Percentiles rank a stretch among this genome's conserved stretches.
These are phyloP conservation scores for Vombatus ursinus DNA, from an alignment of 2,113 vertebrate species.

Conservation along the genomic window DNA sequence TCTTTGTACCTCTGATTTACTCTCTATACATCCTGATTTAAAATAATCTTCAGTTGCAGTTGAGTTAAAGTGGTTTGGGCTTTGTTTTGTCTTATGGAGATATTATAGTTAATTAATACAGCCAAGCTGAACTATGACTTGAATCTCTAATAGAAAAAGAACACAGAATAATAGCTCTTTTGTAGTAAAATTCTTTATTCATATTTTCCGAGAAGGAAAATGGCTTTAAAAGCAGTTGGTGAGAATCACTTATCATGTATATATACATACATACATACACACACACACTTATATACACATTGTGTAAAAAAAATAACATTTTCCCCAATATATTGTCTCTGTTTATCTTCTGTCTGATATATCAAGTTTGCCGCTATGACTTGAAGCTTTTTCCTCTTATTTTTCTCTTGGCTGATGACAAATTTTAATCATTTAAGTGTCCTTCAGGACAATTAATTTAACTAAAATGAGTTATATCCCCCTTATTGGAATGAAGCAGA, in stretches of 20 bases:
- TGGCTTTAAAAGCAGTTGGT: constrained; percentile 66
- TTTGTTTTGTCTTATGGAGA: constrained; percentile 65
- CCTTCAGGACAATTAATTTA: constrained; percentile 56
- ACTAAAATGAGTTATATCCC: constrained; percentile 71
- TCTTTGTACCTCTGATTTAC: not conserved
- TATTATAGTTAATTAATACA: constrained; percentile 72
- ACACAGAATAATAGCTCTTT: constrained; percentile 5
- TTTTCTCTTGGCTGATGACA: constrained; percentile 66
- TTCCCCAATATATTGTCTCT: constrained; percentile 78
- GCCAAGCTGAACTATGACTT: constrained; percentile 68
- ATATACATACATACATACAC: not conserved
- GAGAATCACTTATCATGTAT: constrained; percentile 19
- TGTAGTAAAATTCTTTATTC: constrained; percentile 72
- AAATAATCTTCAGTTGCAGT: not conserved
- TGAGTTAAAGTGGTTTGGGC: not conserved
- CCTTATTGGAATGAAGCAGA: constrained; percentile 64
- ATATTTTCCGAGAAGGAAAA: constrained; percentile 74
- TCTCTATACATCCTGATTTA: not conserved
- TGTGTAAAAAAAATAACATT: constrained; percentile 77
- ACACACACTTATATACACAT: not conserved
- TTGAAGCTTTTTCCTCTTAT: constrained; percentile 31
- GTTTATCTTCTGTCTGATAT: constrained; percentile 57
- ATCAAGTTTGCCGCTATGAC: constrained; percentile 30
- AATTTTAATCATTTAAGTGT: constrained; percentile 68
- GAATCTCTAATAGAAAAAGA: constrained; percentile 69